Percentiles rank a stretch among this genome's conserved stretches.
Conservation (phyloP, 2,888 invertebrate species). For the Spatulosminthurus flaviceps region DNA sequence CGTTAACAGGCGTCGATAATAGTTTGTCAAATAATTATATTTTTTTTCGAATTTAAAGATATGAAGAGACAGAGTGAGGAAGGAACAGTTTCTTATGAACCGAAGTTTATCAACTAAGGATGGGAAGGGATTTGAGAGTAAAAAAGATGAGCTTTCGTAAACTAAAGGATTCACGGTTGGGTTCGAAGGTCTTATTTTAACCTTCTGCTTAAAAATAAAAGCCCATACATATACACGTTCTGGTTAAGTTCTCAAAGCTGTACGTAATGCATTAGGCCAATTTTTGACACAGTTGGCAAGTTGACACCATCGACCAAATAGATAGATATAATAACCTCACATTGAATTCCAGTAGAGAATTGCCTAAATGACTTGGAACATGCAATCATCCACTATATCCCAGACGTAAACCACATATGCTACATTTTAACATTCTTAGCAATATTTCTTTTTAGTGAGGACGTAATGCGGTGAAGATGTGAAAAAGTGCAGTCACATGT, state of each 20-base stretch:
- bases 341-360: background rate
- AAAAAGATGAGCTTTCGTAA: background rate
- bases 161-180: constrained; percentile 10
- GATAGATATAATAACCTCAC: background rate
- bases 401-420: background rate
- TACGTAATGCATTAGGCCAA: constrained; percentile 18
- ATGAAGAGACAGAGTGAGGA: background rate
- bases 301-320: constrained; percentile 40
- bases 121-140: background rate
- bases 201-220: constrained; percentile 19
- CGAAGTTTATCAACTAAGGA: background rate
- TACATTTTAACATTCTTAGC: background rate
- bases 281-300: constrained; percentile 47
- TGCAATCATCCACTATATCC: background rate
- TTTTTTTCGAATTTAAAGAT: background rate
- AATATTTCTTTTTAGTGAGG: background rate
- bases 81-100: background rate
- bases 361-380: constrained; percentile 22
- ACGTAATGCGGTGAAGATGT: constrained; percentile 16
- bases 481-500: constrained; percentile 8
- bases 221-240: constrained; percentile 9
- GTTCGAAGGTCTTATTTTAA: constrained; percentile 20
- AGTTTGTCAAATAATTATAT: background rate
- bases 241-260: background rate
- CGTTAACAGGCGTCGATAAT: background rate